Conservation (phyloP, 2,797 vertebrate genomes). For the Anableps anableps region DNA sequence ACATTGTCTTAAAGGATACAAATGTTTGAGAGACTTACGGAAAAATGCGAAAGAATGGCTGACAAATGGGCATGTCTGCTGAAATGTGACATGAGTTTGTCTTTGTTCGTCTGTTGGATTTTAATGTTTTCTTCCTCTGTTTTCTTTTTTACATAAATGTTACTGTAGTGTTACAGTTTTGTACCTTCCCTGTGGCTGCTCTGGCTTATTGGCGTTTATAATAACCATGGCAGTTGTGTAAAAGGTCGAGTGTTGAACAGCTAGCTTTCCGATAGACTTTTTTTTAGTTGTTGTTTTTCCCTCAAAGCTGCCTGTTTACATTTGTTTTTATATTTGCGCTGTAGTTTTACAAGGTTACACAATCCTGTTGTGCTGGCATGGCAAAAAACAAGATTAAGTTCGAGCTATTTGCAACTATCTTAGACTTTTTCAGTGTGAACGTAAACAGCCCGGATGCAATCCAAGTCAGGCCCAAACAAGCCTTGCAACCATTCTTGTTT, state of each 20-base stretch:
- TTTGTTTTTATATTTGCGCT: slow-evolving; percentile 45
- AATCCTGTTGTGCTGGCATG: slow-evolving; percentile 72
- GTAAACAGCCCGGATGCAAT: slow-evolving; percentile 30
- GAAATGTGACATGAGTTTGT: slow-evolving; percentile 47
- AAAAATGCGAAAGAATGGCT: slow-evolving; percentile 44
- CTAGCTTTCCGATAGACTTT: slow-evolving; percentile 62
- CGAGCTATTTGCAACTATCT: slow-evolving; percentile 41
- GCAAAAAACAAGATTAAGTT: slow-evolving; percentile 47
- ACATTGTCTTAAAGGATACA: slow-evolving; percentile 47
- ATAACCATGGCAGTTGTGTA: slow-evolving; percentile 58
- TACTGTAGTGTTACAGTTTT: slow-evolving; percentile 68
- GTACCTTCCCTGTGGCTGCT: slow-evolving; percentile 66
- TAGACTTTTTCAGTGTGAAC: slow-evolving; percentile 34
- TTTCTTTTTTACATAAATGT: slow-evolving; percentile 59
- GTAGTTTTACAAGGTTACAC: slow-evolving; percentile 57
- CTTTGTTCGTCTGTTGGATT: slow-evolving; percentile 34
- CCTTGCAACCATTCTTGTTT: slow-evolving; percentile 12
- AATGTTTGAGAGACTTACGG: slow-evolving; percentile 27
- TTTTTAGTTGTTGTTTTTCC: not conserved
- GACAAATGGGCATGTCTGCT: slow-evolving; percentile 60
- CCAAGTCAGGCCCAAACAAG: slow-evolving; percentile 7
- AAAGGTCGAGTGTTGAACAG: slow-evolving; percentile 46
- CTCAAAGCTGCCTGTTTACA: slow-evolving; percentile 30
- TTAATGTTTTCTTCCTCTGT: slow-evolving; percentile 43
- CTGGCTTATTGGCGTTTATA: slow-evolving; percentile 61